Evolutionary conservation across 2,113 vertebrate species (phyloP).

Genomic region (Hemibagrus wyckioides): DNA sequence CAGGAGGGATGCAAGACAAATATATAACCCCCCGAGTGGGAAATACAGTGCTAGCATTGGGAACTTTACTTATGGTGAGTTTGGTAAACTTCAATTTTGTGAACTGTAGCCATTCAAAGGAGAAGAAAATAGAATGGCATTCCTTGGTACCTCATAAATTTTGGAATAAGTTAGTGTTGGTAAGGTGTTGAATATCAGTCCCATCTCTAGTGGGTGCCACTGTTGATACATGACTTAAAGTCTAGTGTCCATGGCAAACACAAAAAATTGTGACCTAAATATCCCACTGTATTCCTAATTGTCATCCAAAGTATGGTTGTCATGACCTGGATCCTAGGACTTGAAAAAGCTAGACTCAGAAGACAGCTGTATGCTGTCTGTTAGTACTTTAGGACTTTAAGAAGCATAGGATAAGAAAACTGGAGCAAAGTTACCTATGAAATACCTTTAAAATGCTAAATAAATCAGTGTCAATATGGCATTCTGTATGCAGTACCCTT

Average conservation of each 20-base stretch:
- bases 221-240: not conserved
- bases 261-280: not conserved
- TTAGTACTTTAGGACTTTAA: not conserved
- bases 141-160: not conserved
- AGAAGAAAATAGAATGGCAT: not conserved
- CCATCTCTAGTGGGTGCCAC: not conserved
- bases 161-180: not conserved
- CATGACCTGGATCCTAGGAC: not conserved
- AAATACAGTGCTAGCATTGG: slow-evolving; percentile 95
- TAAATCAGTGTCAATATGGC: not conserved
- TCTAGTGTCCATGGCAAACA: not conserved
- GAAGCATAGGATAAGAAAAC: not conserved
- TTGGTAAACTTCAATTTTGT: not conserved
- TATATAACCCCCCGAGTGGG: slow-evolving; percentile 97
- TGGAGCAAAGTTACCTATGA: not conserved
- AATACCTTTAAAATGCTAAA: not conserved
- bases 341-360: not conserved
- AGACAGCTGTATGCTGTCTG: not conserved
- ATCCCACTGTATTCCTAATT: not conserved
- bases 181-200: not conserved
- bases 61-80: slow-evolving; percentile 90
- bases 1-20: slow-evolving; percentile 92
- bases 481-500: not conserved
- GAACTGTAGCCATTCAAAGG: not conserved
- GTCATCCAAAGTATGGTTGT: not conserved